Evolutionary conservation across 2,797 vertebrate genomes (phyloP), one percentile per base, ranked within the genome.

Genomic region (Mallotus villosus): DNA sequence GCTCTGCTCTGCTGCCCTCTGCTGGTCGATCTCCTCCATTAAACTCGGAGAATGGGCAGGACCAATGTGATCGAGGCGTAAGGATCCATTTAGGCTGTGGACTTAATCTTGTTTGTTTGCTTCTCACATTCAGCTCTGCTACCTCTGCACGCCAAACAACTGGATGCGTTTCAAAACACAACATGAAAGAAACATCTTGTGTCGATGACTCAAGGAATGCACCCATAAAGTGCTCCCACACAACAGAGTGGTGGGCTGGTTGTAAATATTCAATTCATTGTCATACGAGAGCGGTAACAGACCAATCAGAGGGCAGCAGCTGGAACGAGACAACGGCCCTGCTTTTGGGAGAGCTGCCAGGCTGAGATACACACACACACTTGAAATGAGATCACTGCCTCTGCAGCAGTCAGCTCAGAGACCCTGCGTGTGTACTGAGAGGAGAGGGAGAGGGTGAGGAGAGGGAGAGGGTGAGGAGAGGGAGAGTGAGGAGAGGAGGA

Each of bases 1-100:
- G 11, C 77, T 59, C 7, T 74, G 49, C 51, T 32, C 7, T 74
- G 49, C 51, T 32, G 76, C 85, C 84, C 79, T 83, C 90, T 90
- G 71, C 70, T 85, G 89, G 81, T 0, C 0, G 2, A 68, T 62
- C 34, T 5, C 0, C 37, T 25, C 27, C 68, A 73, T 34, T 70
- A 73, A 82, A 84, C 8, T 4, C 21, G 2, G 5, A 57, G 1
- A 24, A n/a, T 1, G 27, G 71, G 71, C 11, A 58, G 3, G 57
- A 4, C 4, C n/a, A 17, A 21, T 41, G 12, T 37, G 14, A 17
- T 19, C 2, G 25, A 6, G 9, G 4, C 16, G 46, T 25, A 4
- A 22, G 21, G 67, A 58, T 21, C 63, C 22, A 17, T 65, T 24
- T n/a, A 64, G 51, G 53, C 84, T 88, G 82, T 85, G 86, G 73